Conservation (phyloP, 1,140 invertebrate genomes). For the Diachasma alloeum region DNA sequence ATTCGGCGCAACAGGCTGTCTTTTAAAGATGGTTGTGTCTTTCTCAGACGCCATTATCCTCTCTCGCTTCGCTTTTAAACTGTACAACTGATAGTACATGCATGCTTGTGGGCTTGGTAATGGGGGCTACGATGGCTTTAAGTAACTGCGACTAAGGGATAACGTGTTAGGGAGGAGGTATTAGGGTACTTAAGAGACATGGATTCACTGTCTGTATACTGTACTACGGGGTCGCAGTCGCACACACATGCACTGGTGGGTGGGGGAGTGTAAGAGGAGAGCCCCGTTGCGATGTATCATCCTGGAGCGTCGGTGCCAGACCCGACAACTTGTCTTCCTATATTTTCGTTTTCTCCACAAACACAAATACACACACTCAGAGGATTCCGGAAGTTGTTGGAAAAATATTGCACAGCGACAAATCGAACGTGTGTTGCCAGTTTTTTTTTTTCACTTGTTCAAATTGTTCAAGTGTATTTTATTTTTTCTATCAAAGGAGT, state of each 20-base stretch:
- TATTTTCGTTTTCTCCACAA: conserved; percentile 12
- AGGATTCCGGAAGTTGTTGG: not conserved
- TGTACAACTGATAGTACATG: conserved; percentile 9
- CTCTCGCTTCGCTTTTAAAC: not conserved
- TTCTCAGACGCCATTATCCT: not conserved
- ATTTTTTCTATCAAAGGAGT: not conserved
- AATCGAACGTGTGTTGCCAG: not conserved
- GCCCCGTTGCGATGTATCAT: not conserved
- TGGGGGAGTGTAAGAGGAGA: not conserved
- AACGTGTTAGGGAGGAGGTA: conserved; percentile 1
- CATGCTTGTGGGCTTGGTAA: not conserved
- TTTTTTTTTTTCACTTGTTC: not conserved
- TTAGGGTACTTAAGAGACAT: not conserved
- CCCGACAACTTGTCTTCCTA: conserved; percentile 3
- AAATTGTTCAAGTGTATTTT: not conserved
- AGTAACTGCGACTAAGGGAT: not conserved
- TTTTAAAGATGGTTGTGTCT: not conserved
- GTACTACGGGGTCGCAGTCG: too few relatives aligned
- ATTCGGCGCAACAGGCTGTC: conserved; percentile 1
- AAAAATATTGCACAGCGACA: not conserved
- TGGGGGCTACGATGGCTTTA: not conserved
- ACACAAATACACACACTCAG: not conserved
- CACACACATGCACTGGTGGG: not conserved
- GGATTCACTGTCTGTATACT: not conserved
- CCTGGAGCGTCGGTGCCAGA: conserved; percentile 1